Conservation (phyloP, 2,113 vertebrate genomes). For the Odontesthes bonariensis region DNA sequence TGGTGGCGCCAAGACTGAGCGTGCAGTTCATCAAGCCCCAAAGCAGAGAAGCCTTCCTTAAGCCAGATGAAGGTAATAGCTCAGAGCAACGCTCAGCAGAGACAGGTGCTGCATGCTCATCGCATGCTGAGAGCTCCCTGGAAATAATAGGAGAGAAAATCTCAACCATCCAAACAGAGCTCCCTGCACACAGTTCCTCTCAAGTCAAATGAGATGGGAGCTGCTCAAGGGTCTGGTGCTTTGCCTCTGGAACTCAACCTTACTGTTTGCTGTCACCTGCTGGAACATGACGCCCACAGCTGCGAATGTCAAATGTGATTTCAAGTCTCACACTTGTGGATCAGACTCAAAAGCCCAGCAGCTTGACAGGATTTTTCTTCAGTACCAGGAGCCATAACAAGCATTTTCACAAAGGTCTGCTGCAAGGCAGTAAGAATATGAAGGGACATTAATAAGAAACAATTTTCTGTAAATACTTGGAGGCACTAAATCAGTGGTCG, state of each 20-base stretch:
- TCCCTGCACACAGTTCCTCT: constrained; percentile 62
- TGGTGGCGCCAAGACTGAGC: constrained; percentile 52
- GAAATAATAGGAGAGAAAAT: constrained; percentile 65
- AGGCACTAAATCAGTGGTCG: not conserved
- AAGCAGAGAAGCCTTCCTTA: constrained; percentile 69
- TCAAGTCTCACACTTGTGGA: not conserved
- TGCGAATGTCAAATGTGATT: not conserved
- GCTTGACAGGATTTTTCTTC: constrained; percentile 5
- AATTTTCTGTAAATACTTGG: constrained; percentile 4
- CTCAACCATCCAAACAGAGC: constrained; percentile 66
- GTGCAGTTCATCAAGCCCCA: constrained; percentile 78
- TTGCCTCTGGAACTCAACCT: not conserved
- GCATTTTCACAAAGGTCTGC: not conserved
- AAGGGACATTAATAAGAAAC: not conserved
- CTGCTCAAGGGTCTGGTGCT: not conserved
- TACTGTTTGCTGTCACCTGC: not conserved
- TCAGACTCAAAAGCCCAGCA: constrained; percentile 4
- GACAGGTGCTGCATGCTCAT: constrained; percentile 19
- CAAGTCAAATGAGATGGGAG: constrained; percentile 52
- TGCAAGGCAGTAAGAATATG: not conserved
- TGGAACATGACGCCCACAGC: not conserved
- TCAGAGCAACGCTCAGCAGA: constrained; percentile 2
- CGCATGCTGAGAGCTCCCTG: constrained; percentile 43
- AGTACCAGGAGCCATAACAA: not conserved
- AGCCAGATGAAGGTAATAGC: not conserved